Percentiles rank a stretch among this genome's conserved stretches.
These are phyloP conservation scores for Lipophrys pholis DNA, from an alignment of 2,113 vertebrate species.

Conservation along the genomic window DNA sequence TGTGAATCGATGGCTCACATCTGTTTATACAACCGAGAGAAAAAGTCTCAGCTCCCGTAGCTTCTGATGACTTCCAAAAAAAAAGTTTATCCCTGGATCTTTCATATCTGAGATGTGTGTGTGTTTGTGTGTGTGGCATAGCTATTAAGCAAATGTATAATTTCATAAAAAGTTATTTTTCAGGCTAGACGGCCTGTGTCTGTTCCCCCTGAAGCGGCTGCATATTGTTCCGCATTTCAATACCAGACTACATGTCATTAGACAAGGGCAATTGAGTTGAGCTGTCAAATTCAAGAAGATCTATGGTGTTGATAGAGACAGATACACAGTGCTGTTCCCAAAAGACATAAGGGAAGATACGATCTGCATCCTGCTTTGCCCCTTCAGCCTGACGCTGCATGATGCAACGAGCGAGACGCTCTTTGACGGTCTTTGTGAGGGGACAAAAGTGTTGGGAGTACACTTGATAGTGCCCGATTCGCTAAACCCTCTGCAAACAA, in stretches of 20 bases:
- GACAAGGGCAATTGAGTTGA: constrained; percentile 65
- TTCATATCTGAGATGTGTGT: constrained; percentile 8
- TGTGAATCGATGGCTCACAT: constrained; percentile 30
- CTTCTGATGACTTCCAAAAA: constrained; percentile 32
- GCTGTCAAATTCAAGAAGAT: constrained; percentile 70
- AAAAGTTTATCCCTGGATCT: constrained; percentile 43
- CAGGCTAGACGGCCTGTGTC: constrained; percentile 29
- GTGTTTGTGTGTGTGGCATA: constrained; percentile 21
- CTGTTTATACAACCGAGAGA: constrained; percentile 44
- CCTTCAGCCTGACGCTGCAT: constrained; percentile 6
- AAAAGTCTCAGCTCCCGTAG: constrained; percentile 11
- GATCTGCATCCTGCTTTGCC: constrained; percentile 42
- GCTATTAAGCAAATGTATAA: constrained; percentile 43
- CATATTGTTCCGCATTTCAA: constrained; percentile 60
- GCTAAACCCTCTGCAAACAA: constrained; percentile 22
- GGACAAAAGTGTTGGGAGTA: constrained; percentile 15
- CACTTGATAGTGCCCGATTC: constrained; percentile 6
- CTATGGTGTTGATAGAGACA: constrained; percentile 46
- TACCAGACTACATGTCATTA: constrained; percentile 61
- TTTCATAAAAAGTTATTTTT: constrained; percentile 51
- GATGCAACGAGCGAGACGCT: constrained; percentile 20
- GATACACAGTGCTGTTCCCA: constrained; percentile 34
- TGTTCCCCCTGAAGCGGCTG: constrained; percentile 36
- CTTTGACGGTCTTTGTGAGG: constrained; percentile 19
- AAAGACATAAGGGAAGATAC: constrained; percentile 29